Percentiles rank a stretch among this genome's conserved stretches.
These are phyloP conservation scores for Tychaedon coryphoeus DNA, from an alignment of 2,113 vertebrate species.

Conservation along the genomic window DNA sequence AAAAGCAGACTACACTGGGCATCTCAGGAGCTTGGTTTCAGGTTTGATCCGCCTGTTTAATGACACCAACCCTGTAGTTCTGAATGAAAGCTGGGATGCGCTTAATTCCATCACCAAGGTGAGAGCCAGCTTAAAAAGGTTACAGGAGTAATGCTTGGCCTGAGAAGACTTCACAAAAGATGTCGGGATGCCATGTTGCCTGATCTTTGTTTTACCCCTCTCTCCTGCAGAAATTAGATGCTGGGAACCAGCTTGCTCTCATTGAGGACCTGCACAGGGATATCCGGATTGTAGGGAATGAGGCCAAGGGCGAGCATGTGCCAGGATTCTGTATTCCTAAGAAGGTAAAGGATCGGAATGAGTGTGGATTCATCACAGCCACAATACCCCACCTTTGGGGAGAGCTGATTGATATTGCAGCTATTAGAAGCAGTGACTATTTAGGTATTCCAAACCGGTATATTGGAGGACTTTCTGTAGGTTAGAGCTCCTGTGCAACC, in stretches of 20 bases:
- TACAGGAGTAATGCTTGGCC: not conserved
- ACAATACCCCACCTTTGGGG: not conserved
- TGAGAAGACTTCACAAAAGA: not conserved
- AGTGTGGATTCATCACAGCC: not conserved
- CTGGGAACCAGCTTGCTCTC: constrained; percentile 91
- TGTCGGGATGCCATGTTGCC: not conserved
- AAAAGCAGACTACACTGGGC: constrained; percentile 87
- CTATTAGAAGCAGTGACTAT: not conserved
- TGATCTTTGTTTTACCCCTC: not conserved
- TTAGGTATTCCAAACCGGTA: not conserved
- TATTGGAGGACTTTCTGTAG: not conserved
- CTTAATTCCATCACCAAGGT: constrained; percentile 97
- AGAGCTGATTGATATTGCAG: not conserved
- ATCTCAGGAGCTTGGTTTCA: constrained; percentile 86
- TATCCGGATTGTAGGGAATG: constrained; percentile 84
- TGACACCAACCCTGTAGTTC: constrained; percentile 85
- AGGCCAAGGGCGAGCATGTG: constrained; percentile 89
- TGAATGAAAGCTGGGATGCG: constrained; percentile 96
- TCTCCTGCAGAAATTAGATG: constrained; percentile 87
- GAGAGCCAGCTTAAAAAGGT: not conserved
- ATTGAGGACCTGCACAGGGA: constrained; percentile 96
- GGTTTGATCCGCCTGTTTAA: constrained; percentile 94
- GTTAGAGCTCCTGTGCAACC: not conserved
- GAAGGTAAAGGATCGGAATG: constrained; percentile 79
- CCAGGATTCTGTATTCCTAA: constrained; percentile 97